These are phyloP conservation scores for Rhyacophila evoluta DNA, from an alignment of 2,888 invertebrate species.

Conservation along the genomic window DNA sequence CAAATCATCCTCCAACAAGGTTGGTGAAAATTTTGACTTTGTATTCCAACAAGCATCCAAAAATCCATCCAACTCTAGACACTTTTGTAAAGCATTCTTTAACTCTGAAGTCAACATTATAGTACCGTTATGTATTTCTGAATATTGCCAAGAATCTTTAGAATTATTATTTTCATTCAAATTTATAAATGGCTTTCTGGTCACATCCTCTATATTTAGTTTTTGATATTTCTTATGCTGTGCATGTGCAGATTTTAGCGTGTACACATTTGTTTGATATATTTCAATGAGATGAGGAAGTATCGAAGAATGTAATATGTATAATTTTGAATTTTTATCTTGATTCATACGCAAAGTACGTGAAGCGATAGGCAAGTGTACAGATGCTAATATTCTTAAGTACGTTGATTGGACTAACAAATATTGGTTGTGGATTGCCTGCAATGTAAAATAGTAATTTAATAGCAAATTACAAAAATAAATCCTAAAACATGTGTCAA, in stretches of 20 bases:
- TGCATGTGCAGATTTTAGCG: background rate
- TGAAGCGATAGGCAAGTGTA: constrained; percentile 61
- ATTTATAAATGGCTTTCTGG: background rate
- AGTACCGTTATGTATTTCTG: constrained; percentile 65
- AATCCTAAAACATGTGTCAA: too few relatives aligned
- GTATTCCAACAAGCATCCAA: constrained; percentile 65
- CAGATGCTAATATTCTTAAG: constrained; percentile 64
- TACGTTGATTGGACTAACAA: constrained; percentile 66
- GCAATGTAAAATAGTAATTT: too few relatives aligned
- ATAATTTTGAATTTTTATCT: background rate
- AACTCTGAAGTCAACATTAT: constrained; percentile 63
- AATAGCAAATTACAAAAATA: too few relatives aligned
- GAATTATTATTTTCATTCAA: constrained; percentile 8
- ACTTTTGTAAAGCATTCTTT: constrained; percentile 63
- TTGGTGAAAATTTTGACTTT: constrained; percentile 62
- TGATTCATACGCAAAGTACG: constrained; percentile 51
- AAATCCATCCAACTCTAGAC: constrained; percentile 64
- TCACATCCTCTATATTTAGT: background rate
- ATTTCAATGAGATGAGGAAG: background rate
- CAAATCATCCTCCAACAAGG: constrained; percentile 63
- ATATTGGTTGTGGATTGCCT: constrained; percentile 68
- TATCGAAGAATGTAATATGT: background rate
- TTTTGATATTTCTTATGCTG: background rate
- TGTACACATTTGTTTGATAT: background rate
- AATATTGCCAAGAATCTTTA: constrained; percentile 62